These are phyloP conservation scores for Phrixothrix hirtus DNA, from an alignment of 2,888 invertebrate genomes.

Conservation along the genomic window DNA sequence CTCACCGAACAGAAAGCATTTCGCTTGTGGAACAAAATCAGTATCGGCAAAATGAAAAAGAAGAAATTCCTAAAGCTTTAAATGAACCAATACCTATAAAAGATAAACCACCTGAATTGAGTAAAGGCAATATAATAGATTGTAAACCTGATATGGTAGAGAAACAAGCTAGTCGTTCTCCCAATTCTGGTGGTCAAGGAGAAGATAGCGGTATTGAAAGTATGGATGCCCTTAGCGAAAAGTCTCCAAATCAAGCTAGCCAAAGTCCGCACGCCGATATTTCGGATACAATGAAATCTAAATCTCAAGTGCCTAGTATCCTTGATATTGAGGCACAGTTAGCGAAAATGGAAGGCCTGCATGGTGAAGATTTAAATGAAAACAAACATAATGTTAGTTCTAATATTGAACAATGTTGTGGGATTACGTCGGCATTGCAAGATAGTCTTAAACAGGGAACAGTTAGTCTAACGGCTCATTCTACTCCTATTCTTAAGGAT, in stretches of 20 bases:
- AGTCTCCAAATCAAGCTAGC: conserved; percentile 74
- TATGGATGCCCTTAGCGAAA: conserved; percentile 92
- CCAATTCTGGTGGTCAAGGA: conserved; percentile 62
- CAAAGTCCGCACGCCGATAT: conserved; percentile 65
- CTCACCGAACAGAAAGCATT: conserved; percentile 45
- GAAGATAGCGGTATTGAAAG: conserved; percentile 92
- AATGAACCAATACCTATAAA: conserved; percentile 41
- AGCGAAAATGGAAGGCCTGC: conserved; percentile 67
- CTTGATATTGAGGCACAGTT: conserved; percentile 71
- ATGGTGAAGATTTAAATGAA: conserved; percentile 42
- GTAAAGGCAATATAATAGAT: conserved; percentile 52
- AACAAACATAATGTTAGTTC: conserved; percentile 39
- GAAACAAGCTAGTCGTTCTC: conserved; percentile 48
- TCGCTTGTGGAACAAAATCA: conserved; percentile 33
- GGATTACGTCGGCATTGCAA: conserved; percentile 48
- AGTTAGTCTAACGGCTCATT: conserved; percentile 34
- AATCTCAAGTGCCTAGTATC: conserved; percentile 60
- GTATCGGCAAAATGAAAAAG: conserved; percentile 36
- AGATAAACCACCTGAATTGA: conserved; percentile 51
- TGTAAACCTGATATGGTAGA: conserved; percentile 43
- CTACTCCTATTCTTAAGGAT: conserved; percentile 26
- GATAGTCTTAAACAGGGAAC: conserved; percentile 46
- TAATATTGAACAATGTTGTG: conserved; percentile 52
- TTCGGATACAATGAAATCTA: conserved; percentile 42
- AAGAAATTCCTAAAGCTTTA: conserved; percentile 40